phyloP scores from a whole-genome alignment of 2,113 vertebrate genomes.

The Progne subis region DNA sequence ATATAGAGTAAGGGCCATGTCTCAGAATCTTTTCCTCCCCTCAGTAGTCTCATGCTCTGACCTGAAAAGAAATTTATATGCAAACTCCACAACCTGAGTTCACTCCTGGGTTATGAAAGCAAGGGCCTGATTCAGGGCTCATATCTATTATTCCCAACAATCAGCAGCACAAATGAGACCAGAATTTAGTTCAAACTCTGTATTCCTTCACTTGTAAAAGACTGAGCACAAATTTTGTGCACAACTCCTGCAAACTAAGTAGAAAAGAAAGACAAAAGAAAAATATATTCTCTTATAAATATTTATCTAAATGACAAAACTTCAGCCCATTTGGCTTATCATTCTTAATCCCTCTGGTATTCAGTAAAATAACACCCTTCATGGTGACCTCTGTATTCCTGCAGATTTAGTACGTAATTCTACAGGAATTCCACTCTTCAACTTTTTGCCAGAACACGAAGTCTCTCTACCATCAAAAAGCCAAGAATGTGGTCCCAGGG shows the following conservation, averaged over 20 bases:
- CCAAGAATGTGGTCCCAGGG: conserved; percentile 27
- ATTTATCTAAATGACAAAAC: conserved; percentile 60
- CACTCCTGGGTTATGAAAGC: not conserved
- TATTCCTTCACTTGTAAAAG: not conserved
- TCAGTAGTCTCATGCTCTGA: not conserved
- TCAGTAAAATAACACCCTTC: conserved; percentile 60
- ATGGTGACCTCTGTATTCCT: conserved; percentile 53
- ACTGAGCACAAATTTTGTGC: not conserved
- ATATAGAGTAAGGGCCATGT: not conserved
- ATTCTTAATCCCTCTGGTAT: conserved; percentile 60
- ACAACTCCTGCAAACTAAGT: not conserved
- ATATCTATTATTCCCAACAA: not conserved
- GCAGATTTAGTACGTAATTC: conserved; percentile 60
- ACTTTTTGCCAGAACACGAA: conserved; percentile 40
- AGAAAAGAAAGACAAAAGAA: conserved; percentile 18
- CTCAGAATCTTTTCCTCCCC: not conserved
- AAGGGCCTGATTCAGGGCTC: not conserved
- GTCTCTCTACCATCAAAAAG: conserved; percentile 37
- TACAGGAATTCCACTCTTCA: conserved; percentile 57
- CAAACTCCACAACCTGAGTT: not conserved
- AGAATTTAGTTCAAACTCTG: not conserved
- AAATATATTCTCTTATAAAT: conserved; percentile 26
- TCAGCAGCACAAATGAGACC: not conserved
- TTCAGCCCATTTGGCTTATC: not conserved
- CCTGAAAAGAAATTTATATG: not conserved